Base-by-base conservation (phyloP, 2,888 invertebrate genomes). In the Agriopis aurantiaria region DNA sequence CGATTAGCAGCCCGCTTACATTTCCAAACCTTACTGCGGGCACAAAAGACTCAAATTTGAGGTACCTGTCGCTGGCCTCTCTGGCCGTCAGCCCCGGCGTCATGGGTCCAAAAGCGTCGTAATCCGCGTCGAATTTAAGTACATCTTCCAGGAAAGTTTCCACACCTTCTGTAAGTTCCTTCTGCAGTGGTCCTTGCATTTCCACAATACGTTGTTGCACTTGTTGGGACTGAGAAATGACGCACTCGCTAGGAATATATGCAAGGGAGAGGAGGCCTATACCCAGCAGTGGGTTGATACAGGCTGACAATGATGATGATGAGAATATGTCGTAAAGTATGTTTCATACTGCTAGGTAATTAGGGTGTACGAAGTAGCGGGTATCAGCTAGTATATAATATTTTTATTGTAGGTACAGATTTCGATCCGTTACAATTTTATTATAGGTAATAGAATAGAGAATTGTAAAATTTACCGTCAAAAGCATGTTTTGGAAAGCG, bases 61-160 rank as follows among this genome's bases (percentile, higher is more conserved):
- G 46, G 10, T 87, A 96, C 93, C 97, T 95, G 87, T 98, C 98
- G 78, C 97, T 97, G 23, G 98, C 98, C 89, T 98, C 98, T 77
- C 97, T 95, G 0, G 98, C 98, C 0, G 96, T 91, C 43, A 98
- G 95, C 1, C 97, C 98, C 7, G 97, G 96, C 0, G 97, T 96
- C 98, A 98, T 97, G 0, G 98, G 98, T 0, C 98, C 98, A 82
- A 95, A 96, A n/a, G 91, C 81, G 14, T 97, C 96, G 82, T 96
- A 97, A 80, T 97, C 97, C 0, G 83, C 84, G 82, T 97, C 96
- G 81, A 97, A 97, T 68, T 95, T 91, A 40, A 95, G 86, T 3
- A 97, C 96, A 70, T 97, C 97, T 17, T 89, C 86, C 49, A 95
- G 91, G 83, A 98, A 97, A 49, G 95, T 91, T 0, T 92, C 85